Evolutionary conservation across 1,140 invertebrate species (phyloP).

Genomic region (Mya arenaria): DNA sequence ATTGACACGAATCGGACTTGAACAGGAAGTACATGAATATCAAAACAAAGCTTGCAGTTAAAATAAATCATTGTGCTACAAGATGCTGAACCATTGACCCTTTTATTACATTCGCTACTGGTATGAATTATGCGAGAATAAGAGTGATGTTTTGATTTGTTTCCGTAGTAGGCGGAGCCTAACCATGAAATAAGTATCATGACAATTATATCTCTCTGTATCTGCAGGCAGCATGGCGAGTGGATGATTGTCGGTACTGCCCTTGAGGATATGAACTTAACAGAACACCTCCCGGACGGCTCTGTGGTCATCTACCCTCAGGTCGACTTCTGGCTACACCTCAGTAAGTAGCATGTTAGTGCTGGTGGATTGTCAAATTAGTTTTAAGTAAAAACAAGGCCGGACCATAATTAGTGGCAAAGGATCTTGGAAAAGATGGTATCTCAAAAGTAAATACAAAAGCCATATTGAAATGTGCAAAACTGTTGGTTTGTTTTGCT

Average conservation of each 20-base stretch:
- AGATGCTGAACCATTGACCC: neutral
- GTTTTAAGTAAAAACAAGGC: no score
- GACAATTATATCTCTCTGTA: no score
- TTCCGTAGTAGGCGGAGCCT: neutral
- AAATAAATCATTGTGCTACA: neutral
- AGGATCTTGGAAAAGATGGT: no score
- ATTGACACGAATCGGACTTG: neutral
- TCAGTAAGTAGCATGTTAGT: no score
- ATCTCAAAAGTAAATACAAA: no score
- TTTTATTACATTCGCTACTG: neutral
- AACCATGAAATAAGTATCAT: neutral
- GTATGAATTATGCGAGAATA: neutral
- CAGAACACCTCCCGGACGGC: slow-evolving; percentile 16
- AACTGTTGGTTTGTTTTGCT: no score
- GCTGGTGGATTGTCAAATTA: no score
- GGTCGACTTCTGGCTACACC: slow-evolving; percentile 19
- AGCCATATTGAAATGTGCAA: no score
- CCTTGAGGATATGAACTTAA: slow-evolving; percentile 17
- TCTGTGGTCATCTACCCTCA: slow-evolving; percentile 12
- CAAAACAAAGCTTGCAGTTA: neutral
- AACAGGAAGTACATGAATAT: neutral
- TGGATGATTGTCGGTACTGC: slow-evolving; percentile 3
- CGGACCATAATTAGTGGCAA: no score
- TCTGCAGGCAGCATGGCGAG: slow-evolving; percentile 21
- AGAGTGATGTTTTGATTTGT: neutral